Percentiles rank a stretch among this genome's conserved stretches.
Evolutionary conservation across 2,888 invertebrate species (phyloP).

Genomic region (Lydus trimaculatus): DNA sequence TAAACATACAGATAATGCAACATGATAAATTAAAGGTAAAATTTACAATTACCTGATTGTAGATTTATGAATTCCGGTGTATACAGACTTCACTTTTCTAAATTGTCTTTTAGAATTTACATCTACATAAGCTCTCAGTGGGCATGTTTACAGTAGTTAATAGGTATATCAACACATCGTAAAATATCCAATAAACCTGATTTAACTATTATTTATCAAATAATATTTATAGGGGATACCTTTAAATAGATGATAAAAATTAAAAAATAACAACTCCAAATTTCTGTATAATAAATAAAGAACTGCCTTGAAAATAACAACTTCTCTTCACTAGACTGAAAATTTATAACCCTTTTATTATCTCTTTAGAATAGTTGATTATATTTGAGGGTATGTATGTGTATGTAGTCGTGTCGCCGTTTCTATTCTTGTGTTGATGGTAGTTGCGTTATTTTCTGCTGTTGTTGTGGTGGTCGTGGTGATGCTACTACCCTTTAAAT

Average conservation of each 20-base stretch:
- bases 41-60: constrained; percentile 28
- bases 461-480: not conserved
- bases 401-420: not conserved
- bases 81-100: constrained; percentile 14
- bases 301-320: constrained; percentile 4
- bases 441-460: not conserved
- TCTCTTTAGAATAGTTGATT: constrained; percentile 41
- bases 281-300: too few relatives aligned
- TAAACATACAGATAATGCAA: not conserved
- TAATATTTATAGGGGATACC: not conserved
- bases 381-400: constrained; percentile 29
- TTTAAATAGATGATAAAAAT: not conserved
- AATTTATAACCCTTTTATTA: constrained; percentile 41
- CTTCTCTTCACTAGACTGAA: constrained; percentile 24
- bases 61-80: constrained; percentile 29
- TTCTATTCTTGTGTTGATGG: not conserved
- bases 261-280: not conserved
- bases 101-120: constrained; percentile 14
- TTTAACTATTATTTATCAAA: not conserved
- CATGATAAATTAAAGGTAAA: constrained; percentile 22
- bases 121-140: constrained; percentile 17
- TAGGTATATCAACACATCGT: constrained; percentile 1
- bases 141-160: constrained; percentile 15
- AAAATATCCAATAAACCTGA: not conserved
- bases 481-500: constrained; percentile 27